Percentiles rank a stretch among this genome's conserved stretches.
Evolutionary conservation across 2,888 invertebrate species (phyloP).

Genomic region (Isotomurus palustris): DNA sequence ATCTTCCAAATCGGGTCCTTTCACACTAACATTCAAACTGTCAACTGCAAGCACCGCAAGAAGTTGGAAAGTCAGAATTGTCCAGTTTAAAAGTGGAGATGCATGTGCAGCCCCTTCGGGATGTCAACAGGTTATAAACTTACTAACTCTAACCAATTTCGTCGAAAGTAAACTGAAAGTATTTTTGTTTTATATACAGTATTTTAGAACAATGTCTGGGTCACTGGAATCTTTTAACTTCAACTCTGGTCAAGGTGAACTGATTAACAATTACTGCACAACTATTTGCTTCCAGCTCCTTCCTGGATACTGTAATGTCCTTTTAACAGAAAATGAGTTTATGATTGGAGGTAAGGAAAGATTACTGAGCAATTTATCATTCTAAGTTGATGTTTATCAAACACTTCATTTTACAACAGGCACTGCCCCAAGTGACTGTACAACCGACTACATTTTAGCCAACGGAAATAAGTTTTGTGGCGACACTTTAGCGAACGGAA

Average conservation of each 20-base stretch:
- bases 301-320: slow-evolving; percentile 37
- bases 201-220: slow-evolving; percentile 58
- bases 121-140: slow-evolving; percentile 14
- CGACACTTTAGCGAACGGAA: slow-evolving; percentile 35
- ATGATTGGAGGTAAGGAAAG: slow-evolving; percentile 32
- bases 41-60: slow-evolving; percentile 9
- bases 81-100: slow-evolving; percentile 40
- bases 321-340: slow-evolving; percentile 37
- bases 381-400: slow-evolving; percentile 1
- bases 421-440: slow-evolving; percentile 34
- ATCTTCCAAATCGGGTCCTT: slow-evolving; percentile 19
- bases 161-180: background rate
- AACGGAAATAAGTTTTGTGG: slow-evolving; percentile 36
- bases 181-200: slow-evolving; percentile 56
- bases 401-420: slow-evolving; percentile 20
- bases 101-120: slow-evolving; percentile 40
- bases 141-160: background rate
- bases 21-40: slow-evolving; percentile 32
- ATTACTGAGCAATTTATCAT: background rate
- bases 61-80: slow-evolving; percentile 44
- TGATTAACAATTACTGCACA: slow-evolving; percentile 31
- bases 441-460: slow-evolving; percentile 27
- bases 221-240: slow-evolving; percentile 69
- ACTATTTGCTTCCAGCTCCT: slow-evolving; percentile 31
- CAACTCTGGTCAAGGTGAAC: slow-evolving; percentile 37